Conservation (phyloP, 2,797 vertebrate genomes). For the Eulemur albifrons region DNA sequence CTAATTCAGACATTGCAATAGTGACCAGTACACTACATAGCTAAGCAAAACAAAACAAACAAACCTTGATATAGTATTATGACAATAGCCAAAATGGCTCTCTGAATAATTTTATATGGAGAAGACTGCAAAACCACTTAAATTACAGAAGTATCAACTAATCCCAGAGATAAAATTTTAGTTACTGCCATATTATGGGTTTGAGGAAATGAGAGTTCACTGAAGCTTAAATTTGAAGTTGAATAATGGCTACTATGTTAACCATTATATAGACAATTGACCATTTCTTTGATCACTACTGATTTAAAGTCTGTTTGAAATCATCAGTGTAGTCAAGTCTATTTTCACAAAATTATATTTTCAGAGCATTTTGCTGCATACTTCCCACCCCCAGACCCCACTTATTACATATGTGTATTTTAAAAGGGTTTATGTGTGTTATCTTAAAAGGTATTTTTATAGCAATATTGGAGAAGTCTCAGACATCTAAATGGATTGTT, state of each 20-base stretch:
- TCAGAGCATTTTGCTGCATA: neutral
- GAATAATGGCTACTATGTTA: neutral
- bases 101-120: neutral
- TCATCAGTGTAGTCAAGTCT: neutral
- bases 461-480: neutral
- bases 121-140: neutral
- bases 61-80: neutral
- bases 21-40: neutral
- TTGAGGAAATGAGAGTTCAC: neutral
- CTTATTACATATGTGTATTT: neutral
- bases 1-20: slow-evolving; percentile 10
- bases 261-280: neutral
- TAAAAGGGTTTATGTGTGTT: neutral
- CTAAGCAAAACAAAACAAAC: neutral
- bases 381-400: accelerated
- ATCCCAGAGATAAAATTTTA: neutral
- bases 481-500: neutral
- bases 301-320: neutral
- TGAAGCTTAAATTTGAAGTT: neutral
- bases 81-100: neutral
- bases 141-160: neutral
- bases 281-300: neutral
- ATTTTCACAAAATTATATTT: neutral
- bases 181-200: neutral
- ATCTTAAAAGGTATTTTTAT: neutral